Percentiles rank a stretch among this genome's conserved stretches.
phyloP scores from a whole-genome alignment of 2,888 invertebrate genomes.

The Drosophila siamana region DNA sequence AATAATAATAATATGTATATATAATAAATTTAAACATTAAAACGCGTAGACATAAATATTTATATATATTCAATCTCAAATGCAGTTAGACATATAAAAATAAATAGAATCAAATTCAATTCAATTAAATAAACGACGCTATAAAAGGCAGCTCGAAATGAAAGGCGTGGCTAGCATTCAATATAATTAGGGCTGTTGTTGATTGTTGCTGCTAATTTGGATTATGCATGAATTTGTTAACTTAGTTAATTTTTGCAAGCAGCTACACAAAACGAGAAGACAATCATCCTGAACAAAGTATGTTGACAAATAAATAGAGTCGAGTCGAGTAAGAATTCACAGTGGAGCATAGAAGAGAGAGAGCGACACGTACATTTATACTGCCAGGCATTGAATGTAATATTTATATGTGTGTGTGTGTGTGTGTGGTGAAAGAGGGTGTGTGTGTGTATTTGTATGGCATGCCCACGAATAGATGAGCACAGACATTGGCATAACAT shows the following conservation, averaged over 20 bases:
- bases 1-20: neutral
- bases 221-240: conserved; percentile 25
- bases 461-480: conserved; percentile 58
- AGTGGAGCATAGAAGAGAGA: conserved; percentile 5
- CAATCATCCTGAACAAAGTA: conserved; percentile 41
- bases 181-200: conserved; percentile 16
- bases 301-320: conserved; percentile 3
- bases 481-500: conserved; percentile 51
- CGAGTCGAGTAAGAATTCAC: neutral
- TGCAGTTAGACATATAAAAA: conserved; percentile 77
- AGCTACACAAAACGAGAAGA: conserved; percentile 68
- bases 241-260: conserved; percentile 54
- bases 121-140: conserved; percentile 46
- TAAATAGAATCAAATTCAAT: conserved; percentile 45
- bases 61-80: conserved; percentile 61
- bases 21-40: conserved; percentile 37
- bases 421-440: conserved; percentile 31
- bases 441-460: conserved; percentile 35
- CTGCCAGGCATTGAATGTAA: conserved; percentile 34
- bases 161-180: conserved; percentile 44
- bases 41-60: conserved; percentile 59
- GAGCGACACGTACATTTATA: conserved; percentile 32
- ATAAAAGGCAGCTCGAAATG: conserved; percentile 49
- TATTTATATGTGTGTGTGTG: conserved; percentile 6
- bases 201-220: conserved; percentile 13